A percentile compares a stretch with the other conserved stretches of the same genome.
phyloP scores from a whole-genome alignment of 2,797 vertebrate genomes.

The Enteromius anoplus region DNA sequence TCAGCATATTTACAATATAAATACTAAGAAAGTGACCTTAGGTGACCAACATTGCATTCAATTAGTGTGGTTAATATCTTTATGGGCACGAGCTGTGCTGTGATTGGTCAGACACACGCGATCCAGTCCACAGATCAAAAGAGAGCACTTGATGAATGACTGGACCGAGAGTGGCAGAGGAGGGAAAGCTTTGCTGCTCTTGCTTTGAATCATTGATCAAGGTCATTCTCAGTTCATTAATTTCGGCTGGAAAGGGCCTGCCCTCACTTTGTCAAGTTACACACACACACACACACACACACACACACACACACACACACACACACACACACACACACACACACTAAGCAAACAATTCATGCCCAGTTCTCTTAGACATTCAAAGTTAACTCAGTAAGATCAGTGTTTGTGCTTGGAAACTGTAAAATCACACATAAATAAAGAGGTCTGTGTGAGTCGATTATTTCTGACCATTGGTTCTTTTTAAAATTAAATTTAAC shows the following conservation, averaged over 20 bases:
- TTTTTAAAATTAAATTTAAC: not conserved
- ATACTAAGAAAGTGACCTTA: constrained; percentile 40
- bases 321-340: constrained; percentile 2
- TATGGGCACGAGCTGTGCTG: constrained; percentile 36
- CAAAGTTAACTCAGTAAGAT: not conserved
- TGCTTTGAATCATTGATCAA: constrained; percentile 83
- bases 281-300: constrained; percentile 15
- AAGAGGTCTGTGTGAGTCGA: not conserved
- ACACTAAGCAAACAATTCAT: constrained; percentile 51
- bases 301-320: constrained; percentile 30
- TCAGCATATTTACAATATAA: constrained; percentile 10
- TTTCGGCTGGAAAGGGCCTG: constrained; percentile 74
- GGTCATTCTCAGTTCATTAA: constrained; percentile 87
- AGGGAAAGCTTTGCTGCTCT: constrained; percentile 71
- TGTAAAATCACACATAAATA: not conserved
- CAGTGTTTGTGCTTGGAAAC: not conserved
- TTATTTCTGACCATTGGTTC: not conserved
- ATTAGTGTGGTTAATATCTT: constrained; percentile 60
- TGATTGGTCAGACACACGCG: constrained; percentile 82
- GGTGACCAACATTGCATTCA: constrained; percentile 57
- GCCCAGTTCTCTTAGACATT: constrained; percentile 28
- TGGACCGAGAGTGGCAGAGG: constrained; percentile 79
- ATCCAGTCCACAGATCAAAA: constrained; percentile 90
- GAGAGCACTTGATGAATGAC: constrained; percentile 84
- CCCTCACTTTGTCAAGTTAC: constrained; percentile 56